A percentile compares a stretch with the other conserved stretches of the same genome.
phyloP scores from a whole-genome alignment of 2,888 invertebrate genomes.

The Callimorpha dominula region DNA sequence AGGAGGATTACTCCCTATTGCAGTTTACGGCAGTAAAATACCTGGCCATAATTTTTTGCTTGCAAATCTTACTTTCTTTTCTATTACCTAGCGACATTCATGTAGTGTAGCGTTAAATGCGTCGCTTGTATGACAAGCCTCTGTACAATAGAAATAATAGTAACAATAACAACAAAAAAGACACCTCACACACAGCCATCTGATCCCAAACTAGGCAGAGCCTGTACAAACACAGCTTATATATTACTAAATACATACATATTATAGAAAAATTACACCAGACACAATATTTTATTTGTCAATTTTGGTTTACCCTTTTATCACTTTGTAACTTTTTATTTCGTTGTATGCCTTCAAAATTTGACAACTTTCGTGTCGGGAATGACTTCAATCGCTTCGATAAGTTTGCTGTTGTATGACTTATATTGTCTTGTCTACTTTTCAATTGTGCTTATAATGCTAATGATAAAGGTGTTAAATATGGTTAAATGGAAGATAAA shows the following conservation, averaged over 20 bases:
- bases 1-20: not conserved
- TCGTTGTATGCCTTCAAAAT: not conserved
- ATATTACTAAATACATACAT: too few species aligned
- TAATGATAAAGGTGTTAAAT: too few species aligned
- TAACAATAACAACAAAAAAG: too few species aligned
- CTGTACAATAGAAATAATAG: not conserved
- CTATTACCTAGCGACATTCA: not conserved
- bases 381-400: conserved; percentile 10
- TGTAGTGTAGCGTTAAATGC: not conserved
- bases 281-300: not conserved
- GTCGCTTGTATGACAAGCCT: conserved; percentile 8
- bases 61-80: not conserved
- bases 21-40: not conserved
- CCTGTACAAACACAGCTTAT: too few species aligned
- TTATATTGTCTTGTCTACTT: not conserved
- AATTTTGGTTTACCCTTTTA: conserved; percentile 2
- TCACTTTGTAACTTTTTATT: not conserved
- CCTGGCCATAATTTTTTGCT: not conserved
- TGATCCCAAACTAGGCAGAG: too few species aligned
- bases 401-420: conserved; percentile 8
- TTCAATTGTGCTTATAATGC: too few species aligned
- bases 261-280: too few species aligned
- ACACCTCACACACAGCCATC: too few species aligned
- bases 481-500: too few species aligned
- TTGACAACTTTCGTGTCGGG: conserved; percentile 5